Evolutionary conservation across 2,113 vertebrate genomes (phyloP), one percentile per base, ranked within the genome.

Genomic region (Columba janthina): DNA sequence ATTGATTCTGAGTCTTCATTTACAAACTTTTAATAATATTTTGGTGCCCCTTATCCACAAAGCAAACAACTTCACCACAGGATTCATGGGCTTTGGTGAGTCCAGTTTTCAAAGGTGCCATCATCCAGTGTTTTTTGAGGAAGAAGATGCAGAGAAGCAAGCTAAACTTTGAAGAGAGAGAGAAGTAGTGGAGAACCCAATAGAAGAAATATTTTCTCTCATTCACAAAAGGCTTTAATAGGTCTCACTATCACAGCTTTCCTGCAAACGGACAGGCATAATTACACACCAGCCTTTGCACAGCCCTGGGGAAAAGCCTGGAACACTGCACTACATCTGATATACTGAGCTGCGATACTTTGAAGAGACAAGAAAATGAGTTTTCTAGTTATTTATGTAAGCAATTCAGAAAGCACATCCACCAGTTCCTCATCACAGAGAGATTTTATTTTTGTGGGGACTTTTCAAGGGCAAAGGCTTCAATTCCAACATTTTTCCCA

Each of bases 321-420:
- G 65, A 90, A 86, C 48, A 38, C 79, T 9, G 65, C 75, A 80
- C 44, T 6, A 3, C 65, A 71, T 67, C 88, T 93, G 85, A 94
- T 75, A 94, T 42, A 93, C 48, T 31, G 44, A 89, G 53, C 61
- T 78, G 54, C 0, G 1, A 78, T 82, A 78, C 42, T 87, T 79
- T 18, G 25, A 85, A 94, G 80, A 90, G 83, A 81, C 90, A 93
- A 93, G 90, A 94, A 96, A 96, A 96, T 94, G 61, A 90, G 92
- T 92, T 96, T 95, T 92, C 69, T 93, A 78, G 94, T 96, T 96
- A 96, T 95, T 95, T 95, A 96, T 94, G 92, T 92, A 94, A 90
- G 92, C 83, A 96, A 94, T 96, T 94, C 86, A 90, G 88, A 86
- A 92, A 84, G 86, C 66, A 85, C 40, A 78, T 89, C 75, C 42